Percentiles rank a stretch among this genome's conserved stretches.
Conservation (phyloP, 2,888 invertebrate species). For the Holacanthella duospinosa region DNA sequence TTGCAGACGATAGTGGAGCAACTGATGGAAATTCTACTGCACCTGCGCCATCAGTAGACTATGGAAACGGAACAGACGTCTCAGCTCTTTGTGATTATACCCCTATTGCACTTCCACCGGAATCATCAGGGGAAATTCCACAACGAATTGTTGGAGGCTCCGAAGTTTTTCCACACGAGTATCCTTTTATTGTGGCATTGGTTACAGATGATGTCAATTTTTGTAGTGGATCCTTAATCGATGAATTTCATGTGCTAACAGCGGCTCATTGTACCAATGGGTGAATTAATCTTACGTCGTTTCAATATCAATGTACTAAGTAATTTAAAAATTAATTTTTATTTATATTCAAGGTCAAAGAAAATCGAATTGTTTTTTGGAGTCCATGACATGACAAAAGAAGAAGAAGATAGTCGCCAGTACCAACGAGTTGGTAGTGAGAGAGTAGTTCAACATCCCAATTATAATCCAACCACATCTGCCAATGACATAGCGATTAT, state of each 20-base stretch:
- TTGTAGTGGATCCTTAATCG: conserved; percentile 28
- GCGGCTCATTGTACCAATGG: conserved; percentile 23
- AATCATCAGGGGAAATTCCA: conserved; percentile 5
- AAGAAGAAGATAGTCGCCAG: conserved; percentile 3
- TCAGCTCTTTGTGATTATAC: conserved; percentile 26
- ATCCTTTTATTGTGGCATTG: conserved; percentile 31
- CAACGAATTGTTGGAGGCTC: conserved; percentile 25
- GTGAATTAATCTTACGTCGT: background rate
- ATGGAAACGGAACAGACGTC: conserved; percentile 18
- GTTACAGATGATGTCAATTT: conserved; percentile 26
- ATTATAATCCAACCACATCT: conserved; percentile 23
- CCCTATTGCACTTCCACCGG: conserved; percentile 16
- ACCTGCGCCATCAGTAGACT: background rate
- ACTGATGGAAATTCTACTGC: conserved; percentile 8
- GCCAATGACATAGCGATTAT: conserved; percentile 32
- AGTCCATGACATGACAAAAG: conserved; percentile 7
- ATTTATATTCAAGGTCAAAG: conserved; percentile 3
- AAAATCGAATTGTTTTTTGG: conserved; percentile 12
- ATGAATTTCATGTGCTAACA: conserved; percentile 26
- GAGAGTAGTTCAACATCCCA: conserved; percentile 26
- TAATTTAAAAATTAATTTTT: background rate
- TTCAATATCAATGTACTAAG: background rate
- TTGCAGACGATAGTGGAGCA: conserved; percentile 21
- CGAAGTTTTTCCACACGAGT: conserved; percentile 25
- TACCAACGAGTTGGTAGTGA: background rate